Conservation (phyloP, 2,888 invertebrate genomes). For the Pristionchus arcanus region DNA sequence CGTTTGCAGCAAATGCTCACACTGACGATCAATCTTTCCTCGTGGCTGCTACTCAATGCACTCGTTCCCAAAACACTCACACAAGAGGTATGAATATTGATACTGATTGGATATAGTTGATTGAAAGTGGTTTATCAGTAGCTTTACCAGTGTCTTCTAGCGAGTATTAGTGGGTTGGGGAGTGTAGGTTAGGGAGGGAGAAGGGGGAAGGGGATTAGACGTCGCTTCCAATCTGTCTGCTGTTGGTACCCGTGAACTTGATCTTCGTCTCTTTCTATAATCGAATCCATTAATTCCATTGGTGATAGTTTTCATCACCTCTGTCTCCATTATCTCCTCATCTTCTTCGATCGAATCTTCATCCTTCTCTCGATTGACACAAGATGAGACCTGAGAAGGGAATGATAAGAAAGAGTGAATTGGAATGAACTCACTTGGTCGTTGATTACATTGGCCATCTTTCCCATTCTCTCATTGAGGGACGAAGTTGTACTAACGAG, state of each 20-base stretch:
- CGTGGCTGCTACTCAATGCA: conserved; percentile 78
- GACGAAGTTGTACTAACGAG: conserved; percentile 9
- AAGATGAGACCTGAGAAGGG: not conserved
- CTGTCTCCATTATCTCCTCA: not conserved
- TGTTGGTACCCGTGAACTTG: conserved; percentile 19
- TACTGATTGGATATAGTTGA: not conserved
- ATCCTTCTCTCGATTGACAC: not conserved
- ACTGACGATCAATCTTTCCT: conserved; percentile 76
- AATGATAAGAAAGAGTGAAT: not conserved
- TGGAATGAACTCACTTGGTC: not conserved
- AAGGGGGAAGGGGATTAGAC: not conserved
- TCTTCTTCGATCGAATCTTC: not conserved
- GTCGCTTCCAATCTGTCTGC: conserved; percentile 29
- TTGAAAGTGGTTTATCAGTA: conserved; percentile 6
- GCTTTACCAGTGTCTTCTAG: not conserved
- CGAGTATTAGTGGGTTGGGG: not conserved
- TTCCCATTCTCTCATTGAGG: conserved; percentile 2
- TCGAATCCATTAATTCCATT: not conserved
- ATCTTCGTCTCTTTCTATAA: not conserved
- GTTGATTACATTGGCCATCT: not conserved
- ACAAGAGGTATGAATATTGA: conserved; percentile 1
- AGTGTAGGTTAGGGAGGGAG: not conserved
- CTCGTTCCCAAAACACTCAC: conserved; percentile 73
- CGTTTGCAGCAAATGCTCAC: conserved; percentile 77
- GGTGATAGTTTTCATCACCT: not conserved